Evolutionary conservation across 1,140 invertebrate genomes (phyloP).

Genomic region (Atta texana): DNA sequence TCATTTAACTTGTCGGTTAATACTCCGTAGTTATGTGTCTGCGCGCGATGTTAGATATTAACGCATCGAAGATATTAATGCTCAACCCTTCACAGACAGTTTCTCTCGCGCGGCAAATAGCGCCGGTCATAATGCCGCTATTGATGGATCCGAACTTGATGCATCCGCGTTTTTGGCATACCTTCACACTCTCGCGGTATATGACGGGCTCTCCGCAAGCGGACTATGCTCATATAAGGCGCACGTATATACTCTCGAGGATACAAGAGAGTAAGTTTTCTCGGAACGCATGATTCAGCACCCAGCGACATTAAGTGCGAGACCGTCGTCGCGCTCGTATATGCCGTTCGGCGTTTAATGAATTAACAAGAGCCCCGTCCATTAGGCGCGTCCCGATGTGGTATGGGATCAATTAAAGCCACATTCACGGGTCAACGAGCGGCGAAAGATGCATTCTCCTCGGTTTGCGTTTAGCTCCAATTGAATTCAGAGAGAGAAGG

Average conservation of each 20-base stretch:
- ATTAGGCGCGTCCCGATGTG: conserved; percentile 46
- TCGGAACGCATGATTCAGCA: conserved; percentile 58
- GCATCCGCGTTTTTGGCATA: conserved; percentile 57
- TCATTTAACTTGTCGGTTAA: conserved; percentile 49
- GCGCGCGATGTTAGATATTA: conserved; percentile 21
- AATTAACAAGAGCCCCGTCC: conserved; percentile 62
- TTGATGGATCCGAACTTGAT: conserved; percentile 1
- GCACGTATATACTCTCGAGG: conserved; percentile 34
- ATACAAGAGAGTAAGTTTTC: conserved; percentile 46
- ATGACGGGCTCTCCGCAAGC: neutral
- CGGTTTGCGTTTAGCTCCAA: conserved; percentile 26
- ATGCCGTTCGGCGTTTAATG: conserved; percentile 56
- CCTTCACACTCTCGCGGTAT: conserved; percentile 16
- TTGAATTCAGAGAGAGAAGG: conserved; percentile 44
- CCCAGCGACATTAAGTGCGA: conserved; percentile 33
- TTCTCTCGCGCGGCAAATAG: neutral
- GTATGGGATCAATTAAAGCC: conserved; percentile 50
- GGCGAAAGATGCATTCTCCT: conserved; percentile 52
- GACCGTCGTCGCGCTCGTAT: neutral
- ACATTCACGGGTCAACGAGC: conserved; percentile 46
- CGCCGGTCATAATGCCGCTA: neutral
- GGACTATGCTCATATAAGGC: conserved; percentile 49
- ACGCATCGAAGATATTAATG: conserved; percentile 24
- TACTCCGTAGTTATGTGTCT: conserved; percentile 18
- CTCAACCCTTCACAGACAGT: neutral